Conservation (phyloP, 2,888 invertebrate genomes). For the Nebria brevicollis region DNA sequence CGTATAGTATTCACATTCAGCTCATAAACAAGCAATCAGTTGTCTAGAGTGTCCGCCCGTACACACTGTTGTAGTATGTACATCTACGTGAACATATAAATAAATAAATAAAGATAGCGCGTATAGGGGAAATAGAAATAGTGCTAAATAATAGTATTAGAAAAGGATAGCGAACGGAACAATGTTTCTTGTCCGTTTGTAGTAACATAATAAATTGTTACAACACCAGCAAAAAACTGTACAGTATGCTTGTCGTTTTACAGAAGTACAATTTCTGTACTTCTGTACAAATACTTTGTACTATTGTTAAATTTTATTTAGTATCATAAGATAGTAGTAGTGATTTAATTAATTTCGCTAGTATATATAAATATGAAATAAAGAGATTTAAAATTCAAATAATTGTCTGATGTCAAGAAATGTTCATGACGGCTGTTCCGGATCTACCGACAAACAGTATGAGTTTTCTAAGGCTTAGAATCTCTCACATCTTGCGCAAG, state of each 20-base stretch:
- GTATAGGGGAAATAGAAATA: background rate
- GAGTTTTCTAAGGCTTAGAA: background rate
- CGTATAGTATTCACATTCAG: background rate
- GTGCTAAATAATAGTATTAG: background rate
- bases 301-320: no score
- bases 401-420: no score
- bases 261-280: no score
- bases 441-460: background rate
- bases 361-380: no score
- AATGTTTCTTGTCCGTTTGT: background rate
- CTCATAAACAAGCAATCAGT: constrained; percentile 1
- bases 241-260: no score
- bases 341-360: no score
- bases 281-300: no score
- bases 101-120: background rate
- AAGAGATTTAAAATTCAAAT: no score
- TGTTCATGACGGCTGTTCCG: background rate
- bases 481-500: constrained; percentile 1
- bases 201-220: background rate
- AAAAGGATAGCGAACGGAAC: background rate
- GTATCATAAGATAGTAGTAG: no score
- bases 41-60: background rate
- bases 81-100: background rate
- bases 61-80: background rate
- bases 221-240: no score